phyloP scores from a whole-genome alignment of 2,888 invertebrate genomes.

The Iselma pallidipennis region DNA sequence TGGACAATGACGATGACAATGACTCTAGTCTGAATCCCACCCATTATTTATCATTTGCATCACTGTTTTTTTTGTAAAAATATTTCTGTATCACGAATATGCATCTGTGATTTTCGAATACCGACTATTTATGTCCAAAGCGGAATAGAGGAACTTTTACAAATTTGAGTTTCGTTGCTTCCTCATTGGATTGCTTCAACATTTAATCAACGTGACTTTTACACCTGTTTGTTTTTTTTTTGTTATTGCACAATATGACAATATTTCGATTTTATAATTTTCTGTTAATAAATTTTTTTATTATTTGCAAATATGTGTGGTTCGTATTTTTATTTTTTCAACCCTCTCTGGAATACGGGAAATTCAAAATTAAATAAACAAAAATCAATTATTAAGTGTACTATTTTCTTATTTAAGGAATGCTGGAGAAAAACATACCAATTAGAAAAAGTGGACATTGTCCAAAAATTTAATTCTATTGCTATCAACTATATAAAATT shows the following conservation, averaged over 20 bases:
- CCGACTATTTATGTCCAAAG: no score
- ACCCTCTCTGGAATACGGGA: not conserved
- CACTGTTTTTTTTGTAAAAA: no score
- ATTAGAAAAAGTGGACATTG: constrained; percentile 23
- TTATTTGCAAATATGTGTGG: not conserved
- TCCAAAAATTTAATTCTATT: constrained; percentile 17
- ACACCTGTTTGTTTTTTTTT: no score
- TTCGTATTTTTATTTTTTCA: not conserved
- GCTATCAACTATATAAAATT: constrained; percentile 21
- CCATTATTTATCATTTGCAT: no score
- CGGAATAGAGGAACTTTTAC: no score
- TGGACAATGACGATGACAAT: no score
- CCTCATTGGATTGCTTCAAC: no score
- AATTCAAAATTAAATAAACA: not conserved
- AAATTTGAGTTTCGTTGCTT: no score
- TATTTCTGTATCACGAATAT: no score
- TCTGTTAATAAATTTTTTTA: constrained; percentile 4
- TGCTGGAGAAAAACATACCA: constrained; percentile 33
- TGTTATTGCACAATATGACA: not conserved
- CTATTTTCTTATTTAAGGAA: constrained; percentile 34
- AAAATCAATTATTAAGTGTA: not conserved
- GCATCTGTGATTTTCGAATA: no score
- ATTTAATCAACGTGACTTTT: no score
- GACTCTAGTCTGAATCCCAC: no score
- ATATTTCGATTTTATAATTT: constrained; percentile 12